These are phyloP conservation scores for Allobates femoralis DNA, from an alignment of 2,797 vertebrate genomes.

Conservation along the genomic window DNA sequence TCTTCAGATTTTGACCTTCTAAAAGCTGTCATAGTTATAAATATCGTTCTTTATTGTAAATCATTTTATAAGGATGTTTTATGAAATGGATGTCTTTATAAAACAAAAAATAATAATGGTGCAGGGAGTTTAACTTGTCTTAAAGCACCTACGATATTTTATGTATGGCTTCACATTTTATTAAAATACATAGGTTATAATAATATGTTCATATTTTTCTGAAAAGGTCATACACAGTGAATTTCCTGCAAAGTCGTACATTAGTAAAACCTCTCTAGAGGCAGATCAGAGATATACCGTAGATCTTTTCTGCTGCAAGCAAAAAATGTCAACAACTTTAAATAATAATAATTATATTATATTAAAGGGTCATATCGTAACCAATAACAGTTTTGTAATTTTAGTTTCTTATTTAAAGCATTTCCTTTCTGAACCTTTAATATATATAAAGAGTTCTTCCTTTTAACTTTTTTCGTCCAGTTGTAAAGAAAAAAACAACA, in stretches of 20 bases:
- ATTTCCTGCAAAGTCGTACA: neutral
- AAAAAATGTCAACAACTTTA: neutral
- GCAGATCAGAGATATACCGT: neutral
- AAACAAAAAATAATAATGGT: neutral
- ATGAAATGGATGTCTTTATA: neutral
- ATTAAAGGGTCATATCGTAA: neutral
- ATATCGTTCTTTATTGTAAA: neutral
- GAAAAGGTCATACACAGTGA: neutral
- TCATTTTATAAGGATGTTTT: neutral
- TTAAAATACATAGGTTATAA: neutral
- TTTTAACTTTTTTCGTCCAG: too few species aligned
- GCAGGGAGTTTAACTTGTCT: neutral
- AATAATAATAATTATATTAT: neutral
- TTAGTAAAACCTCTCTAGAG: slow-evolving; percentile 2
- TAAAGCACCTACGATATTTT: neutral
- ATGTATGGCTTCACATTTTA: neutral
- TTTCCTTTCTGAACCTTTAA: too few species aligned
- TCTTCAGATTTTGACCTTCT: slow-evolving; percentile 9
- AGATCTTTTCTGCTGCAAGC: neutral
- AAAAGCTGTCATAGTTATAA: neutral
- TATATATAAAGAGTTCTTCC: too few species aligned
- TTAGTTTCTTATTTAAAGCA: too few species aligned
- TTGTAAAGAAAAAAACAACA: too few species aligned
- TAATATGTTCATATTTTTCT: slow-evolving; percentile 6
- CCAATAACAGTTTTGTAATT: too few species aligned